phyloP scores from a whole-genome alignment of 1,140 invertebrate species.

The Onthophagus taurus region DNA sequence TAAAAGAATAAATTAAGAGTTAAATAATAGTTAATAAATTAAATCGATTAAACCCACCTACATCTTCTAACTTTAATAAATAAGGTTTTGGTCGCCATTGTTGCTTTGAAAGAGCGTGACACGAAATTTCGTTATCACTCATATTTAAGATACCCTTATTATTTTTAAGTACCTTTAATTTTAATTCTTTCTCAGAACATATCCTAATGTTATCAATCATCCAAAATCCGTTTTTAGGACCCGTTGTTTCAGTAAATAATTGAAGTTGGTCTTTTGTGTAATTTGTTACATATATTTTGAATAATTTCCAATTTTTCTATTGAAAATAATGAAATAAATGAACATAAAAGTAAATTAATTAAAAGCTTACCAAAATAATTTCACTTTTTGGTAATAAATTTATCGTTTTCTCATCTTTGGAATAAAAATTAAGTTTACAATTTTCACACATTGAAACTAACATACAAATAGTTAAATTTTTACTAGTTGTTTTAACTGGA shows the following conservation, averaged over 20 bases:
- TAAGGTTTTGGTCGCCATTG: no score
- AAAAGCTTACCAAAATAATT: background rate
- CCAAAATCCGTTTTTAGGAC: conserved; percentile 4
- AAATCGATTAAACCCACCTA: background rate
- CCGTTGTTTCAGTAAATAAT: conserved; percentile 6
- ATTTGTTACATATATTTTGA: conserved; percentile 1
- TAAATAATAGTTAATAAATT: background rate
- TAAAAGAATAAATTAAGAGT: background rate
- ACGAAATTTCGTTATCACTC: no score
- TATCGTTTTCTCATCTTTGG: background rate
- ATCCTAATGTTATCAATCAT: conserved; percentile 3
- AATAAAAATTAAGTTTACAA: conserved; percentile 8
- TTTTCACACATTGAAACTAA: conserved; percentile 7
- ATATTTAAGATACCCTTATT: background rate
- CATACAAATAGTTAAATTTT: conserved; percentile 2
- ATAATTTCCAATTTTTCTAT: background rate
- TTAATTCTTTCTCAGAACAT: background rate
- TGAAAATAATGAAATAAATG: background rate
- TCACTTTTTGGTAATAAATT: background rate
- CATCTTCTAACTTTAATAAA: background rate
- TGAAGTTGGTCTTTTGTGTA: background rate
- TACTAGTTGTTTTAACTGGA: background rate
- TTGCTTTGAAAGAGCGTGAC: no score
- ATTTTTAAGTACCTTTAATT: background rate
- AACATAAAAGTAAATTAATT: background rate